Percentiles rank a stretch among this genome's conserved stretches.
Conservation (phyloP, 2,113 vertebrate species). For the Tauraco erythrolophus region DNA sequence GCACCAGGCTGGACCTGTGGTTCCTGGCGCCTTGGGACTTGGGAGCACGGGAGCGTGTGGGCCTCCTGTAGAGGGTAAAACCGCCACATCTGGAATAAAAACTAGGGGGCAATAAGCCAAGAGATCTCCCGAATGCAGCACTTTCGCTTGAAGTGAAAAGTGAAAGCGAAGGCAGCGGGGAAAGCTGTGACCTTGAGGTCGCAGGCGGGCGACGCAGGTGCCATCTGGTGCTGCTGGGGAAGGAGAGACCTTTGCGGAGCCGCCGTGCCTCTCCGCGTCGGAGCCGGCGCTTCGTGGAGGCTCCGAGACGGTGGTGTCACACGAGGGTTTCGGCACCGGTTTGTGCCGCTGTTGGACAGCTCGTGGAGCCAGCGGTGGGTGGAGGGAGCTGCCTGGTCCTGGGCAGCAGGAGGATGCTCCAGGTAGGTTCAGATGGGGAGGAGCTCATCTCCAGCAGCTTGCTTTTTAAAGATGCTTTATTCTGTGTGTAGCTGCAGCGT, state of each 20-base stretch:
- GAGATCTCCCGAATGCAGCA: too few relatives aligned
- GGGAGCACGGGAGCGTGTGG: accelerated
- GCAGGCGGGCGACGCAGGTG: neutral
- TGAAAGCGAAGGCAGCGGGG: neutral
- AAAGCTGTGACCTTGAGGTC: neutral
- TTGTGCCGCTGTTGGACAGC: accelerated
- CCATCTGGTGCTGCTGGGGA: accelerated
- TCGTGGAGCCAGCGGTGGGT: accelerated
- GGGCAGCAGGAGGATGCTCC: neutral
- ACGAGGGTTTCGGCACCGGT: neutral
- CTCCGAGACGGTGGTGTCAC: accelerated
- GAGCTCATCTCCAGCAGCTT: neutral
- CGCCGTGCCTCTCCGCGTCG: accelerated
- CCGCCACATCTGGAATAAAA: neutral
- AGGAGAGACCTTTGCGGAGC: neutral
- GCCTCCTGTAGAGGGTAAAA: neutral
- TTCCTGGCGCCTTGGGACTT: neutral
- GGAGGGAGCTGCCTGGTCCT: neutral
- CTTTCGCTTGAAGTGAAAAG: neutral
- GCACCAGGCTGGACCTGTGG: too few relatives aligned
- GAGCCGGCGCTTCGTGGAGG: neutral
- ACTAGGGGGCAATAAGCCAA: accelerated
- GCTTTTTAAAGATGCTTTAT: neutral
- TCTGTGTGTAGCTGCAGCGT: neutral
- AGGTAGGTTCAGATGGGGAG: neutral